Evolutionary conservation across 2,888 invertebrate species (phyloP).

Genomic region (Tortrix viridana): DNA sequence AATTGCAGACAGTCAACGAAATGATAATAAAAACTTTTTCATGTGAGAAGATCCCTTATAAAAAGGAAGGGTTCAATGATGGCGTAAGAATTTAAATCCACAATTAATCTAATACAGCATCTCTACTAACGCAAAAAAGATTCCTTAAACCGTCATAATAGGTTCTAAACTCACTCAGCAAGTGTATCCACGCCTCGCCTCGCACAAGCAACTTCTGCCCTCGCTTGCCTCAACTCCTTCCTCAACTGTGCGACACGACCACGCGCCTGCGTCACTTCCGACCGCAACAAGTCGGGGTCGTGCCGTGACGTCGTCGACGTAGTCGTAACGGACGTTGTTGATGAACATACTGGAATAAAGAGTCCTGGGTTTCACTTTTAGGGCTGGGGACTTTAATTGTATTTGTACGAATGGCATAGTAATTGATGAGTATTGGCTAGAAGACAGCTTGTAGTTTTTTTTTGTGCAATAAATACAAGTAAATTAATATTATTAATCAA

Average conservation of each 20-base stretch:
- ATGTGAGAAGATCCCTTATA: too few relatives aligned
- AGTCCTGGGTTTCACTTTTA: not conserved
- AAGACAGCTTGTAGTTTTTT: too few relatives aligned
- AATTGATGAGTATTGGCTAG: too few relatives aligned
- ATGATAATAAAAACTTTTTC: too few relatives aligned
- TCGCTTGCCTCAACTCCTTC: conserved; percentile 95
- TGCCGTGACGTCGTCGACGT: conserved; percentile 95
- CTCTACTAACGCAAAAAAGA: not conserved
- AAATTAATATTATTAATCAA: too few relatives aligned
- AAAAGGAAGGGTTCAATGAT: not conserved
- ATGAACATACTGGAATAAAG: conserved; percentile 89
- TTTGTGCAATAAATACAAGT: too few relatives aligned
- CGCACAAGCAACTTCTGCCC: conserved; percentile 95
- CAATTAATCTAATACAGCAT: not conserved
- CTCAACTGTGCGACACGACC: conserved; percentile 94
- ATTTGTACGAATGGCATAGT: too few relatives aligned
- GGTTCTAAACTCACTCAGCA: conserved; percentile 87
- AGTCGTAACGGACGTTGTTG: conserved; percentile 86
- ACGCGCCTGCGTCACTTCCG: conserved; percentile 95
- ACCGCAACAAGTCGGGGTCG: conserved; percentile 96
- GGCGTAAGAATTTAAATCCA: not conserved
- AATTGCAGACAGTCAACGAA: too few relatives aligned
- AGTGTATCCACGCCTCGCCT: conserved; percentile 96
- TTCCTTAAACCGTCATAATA: conserved; percentile 7
- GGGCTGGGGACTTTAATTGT: too few relatives aligned